Evolutionary conservation across 2,888 invertebrate genomes (phyloP).

Genomic region (Gymnosoma rotundatum): DNA sequence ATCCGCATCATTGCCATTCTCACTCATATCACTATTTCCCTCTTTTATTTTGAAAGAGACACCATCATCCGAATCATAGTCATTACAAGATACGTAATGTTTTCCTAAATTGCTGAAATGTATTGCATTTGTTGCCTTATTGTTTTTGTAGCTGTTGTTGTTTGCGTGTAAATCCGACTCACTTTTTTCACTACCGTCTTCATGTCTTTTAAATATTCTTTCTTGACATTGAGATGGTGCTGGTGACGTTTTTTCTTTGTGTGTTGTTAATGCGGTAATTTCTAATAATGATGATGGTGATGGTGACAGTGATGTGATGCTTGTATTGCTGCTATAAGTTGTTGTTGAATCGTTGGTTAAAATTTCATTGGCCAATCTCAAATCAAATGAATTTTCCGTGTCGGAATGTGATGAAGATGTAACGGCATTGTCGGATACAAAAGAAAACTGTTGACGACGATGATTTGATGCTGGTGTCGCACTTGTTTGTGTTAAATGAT

Average conservation of each 20-base stretch:
- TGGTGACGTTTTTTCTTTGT: slow-evolving; percentile 55
- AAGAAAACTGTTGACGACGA: slow-evolving; percentile 33
- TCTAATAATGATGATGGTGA: slow-evolving; percentile 61
- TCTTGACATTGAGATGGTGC: slow-evolving; percentile 48
- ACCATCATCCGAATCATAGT: slow-evolving; percentile 51
- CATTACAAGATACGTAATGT: slow-evolving; percentile 43
- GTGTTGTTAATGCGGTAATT: slow-evolving; percentile 58
- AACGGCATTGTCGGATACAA: slow-evolving; percentile 59
- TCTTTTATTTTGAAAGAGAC: slow-evolving; percentile 65
- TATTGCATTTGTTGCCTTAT: slow-evolving; percentile 31
- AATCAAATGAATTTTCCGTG: slow-evolving; percentile 43
- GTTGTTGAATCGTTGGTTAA: slow-evolving; percentile 34
- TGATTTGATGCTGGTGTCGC: slow-evolving; percentile 32
- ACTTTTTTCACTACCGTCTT: slow-evolving; percentile 1
- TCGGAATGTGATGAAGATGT: slow-evolving; percentile 59
- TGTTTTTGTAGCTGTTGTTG: slow-evolving; percentile 29
- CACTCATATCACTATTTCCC: slow-evolving; percentile 46
- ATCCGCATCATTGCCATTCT: slow-evolving; percentile 21
- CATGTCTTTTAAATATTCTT: slow-evolving; percentile 20
- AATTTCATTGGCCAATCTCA: slow-evolving; percentile 32
- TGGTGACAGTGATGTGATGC: slow-evolving; percentile 12
- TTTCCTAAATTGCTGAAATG: slow-evolving; percentile 48
- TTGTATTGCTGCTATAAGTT: slow-evolving; percentile 52
- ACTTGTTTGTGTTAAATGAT: slow-evolving; percentile 16
- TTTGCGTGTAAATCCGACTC: slow-evolving; percentile 33